Conservation (phyloP, 2,888 invertebrate species). For the Hypena proboscidalis region DNA sequence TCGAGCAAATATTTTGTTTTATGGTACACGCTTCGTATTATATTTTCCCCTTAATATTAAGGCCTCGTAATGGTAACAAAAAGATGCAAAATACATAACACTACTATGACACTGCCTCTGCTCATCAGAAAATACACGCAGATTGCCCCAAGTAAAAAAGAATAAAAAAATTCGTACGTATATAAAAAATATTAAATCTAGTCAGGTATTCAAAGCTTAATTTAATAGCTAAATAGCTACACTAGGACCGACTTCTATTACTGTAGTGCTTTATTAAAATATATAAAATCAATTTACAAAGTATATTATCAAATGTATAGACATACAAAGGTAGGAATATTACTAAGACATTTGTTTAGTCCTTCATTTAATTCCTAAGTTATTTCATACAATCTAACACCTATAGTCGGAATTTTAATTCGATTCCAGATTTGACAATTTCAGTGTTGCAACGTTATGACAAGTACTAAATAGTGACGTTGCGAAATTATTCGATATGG, state of each 20-base stretch:
- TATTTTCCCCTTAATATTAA: too few species aligned
- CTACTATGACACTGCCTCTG: slow-evolving; percentile 27
- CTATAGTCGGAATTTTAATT: too few species aligned
- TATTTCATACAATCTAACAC: too few species aligned
- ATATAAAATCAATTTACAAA: slow-evolving; percentile 37
- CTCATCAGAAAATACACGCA: slow-evolving; percentile 19
- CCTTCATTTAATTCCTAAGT: not conserved
- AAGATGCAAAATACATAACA: too few species aligned
- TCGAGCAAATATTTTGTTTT: too few species aligned
- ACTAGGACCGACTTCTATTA: slow-evolving; percentile 35
- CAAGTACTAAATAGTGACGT: too few species aligned
- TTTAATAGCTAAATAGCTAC: slow-evolving; percentile 44
- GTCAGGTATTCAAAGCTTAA: slow-evolving; percentile 60
- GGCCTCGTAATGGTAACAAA: too few species aligned
- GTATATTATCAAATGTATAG: slow-evolving; percentile 25
- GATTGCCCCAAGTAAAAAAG: slow-evolving; percentile 8
- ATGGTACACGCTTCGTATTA: too few species aligned
- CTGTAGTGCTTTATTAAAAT: slow-evolving; percentile 23
- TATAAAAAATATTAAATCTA: slow-evolving; percentile 52
- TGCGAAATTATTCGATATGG: too few species aligned
- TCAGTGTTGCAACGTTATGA: too few species aligned
- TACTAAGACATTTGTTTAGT: slow-evolving; percentile 11
- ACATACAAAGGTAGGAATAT: slow-evolving; percentile 22
- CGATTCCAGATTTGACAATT: too few species aligned
- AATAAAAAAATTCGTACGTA: slow-evolving; percentile 17